Evolutionary conservation across 2,888 invertebrate genomes (phyloP).

Genomic region (Pristionchus maxplancki): DNA sequence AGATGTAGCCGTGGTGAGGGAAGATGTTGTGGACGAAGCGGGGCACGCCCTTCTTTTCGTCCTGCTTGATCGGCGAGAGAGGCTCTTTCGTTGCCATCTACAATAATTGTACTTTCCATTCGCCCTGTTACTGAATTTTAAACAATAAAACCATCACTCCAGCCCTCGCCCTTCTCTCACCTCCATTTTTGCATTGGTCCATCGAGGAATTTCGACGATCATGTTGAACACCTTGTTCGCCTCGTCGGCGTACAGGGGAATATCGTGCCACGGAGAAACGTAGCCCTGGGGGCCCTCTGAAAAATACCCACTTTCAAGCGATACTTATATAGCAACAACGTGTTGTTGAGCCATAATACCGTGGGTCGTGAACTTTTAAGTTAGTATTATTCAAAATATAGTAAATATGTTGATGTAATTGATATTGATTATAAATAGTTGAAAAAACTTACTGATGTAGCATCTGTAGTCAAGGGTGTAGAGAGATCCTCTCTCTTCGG

Average conservation of each 20-base stretch:
- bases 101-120: background rate
- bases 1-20: conserved; percentile 99
- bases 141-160: background rate
- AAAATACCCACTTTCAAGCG: background rate
- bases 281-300: conserved; percentile 82
- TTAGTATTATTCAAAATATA: no score
- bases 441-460: conserved; percentile 87
- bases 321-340: no score
- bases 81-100: conserved; percentile 88
- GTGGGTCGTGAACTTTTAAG: no score
- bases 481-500: conserved; percentile 83
- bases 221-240: conserved; percentile 89
- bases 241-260: conserved; percentile 88
- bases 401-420: no score
- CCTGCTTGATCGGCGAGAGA: conserved; percentile 98
- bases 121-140: background rate
- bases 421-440: background rate
- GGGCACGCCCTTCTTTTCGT: conserved; percentile 95
- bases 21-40: conserved; percentile 97
- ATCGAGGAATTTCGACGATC: conserved; percentile 98
- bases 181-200: conserved; percentile 99
- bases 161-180: conserved; percentile 80
- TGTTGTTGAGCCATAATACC: no score
- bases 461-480: conserved; percentile 90
- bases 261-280: conserved; percentile 97